Conservation (phyloP, 2,888 invertebrate species). For the Calameuta idolon region DNA sequence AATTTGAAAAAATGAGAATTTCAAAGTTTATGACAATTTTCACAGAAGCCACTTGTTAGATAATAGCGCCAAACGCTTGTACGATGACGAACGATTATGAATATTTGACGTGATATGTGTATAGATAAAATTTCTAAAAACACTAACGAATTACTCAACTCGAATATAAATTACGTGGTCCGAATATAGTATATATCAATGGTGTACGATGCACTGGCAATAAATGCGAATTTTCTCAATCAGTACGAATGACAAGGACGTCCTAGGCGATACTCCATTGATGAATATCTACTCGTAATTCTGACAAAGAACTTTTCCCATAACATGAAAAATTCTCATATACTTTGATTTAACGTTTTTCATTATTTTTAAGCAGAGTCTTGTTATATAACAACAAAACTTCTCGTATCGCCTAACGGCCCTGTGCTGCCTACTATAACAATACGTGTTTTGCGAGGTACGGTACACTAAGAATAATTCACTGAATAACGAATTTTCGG, state of each 20-base stretch:
- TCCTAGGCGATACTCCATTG: neutral
- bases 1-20: neutral
- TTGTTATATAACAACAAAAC: neutral
- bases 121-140: neutral
- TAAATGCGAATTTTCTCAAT: neutral
- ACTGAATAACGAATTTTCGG: neutral
- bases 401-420: neutral
- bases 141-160: neutral
- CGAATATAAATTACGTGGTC: neutral
- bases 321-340: neutral
- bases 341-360: neutral
- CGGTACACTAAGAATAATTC: neutral
- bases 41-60: neutral
- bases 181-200: neutral
- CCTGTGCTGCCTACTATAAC: neutral
- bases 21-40: neutral
- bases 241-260: neutral
- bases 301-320: neutral
- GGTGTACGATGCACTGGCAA: neutral
- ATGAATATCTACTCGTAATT: neutral
- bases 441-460: neutral
- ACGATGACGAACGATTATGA: neutral
- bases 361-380: neutral
- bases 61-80: neutral
- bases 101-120: neutral